A percentile compares a stretch with the other conserved stretches of the same genome.
phyloP scores from a whole-genome alignment of 2,797 vertebrate species.

The Leptoclinus maculatus region DNA sequence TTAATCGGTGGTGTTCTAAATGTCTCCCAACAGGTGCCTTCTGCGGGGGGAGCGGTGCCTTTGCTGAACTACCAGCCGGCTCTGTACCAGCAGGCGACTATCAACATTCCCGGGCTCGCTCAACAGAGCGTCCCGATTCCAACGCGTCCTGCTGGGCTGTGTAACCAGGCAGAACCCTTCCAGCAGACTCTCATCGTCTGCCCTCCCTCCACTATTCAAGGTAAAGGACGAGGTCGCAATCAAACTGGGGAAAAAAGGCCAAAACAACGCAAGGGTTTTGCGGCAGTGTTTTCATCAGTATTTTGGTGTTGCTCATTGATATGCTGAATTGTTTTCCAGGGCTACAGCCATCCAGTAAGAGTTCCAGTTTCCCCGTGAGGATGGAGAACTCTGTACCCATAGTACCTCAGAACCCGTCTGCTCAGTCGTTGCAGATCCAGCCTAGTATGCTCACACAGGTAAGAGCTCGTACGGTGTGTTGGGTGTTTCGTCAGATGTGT shows the following conservation, averaged over 20 bases:
- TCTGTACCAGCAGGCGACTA: constrained; percentile 96
- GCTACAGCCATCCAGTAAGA: constrained; percentile 93
- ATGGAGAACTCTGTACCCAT: constrained; percentile 96
- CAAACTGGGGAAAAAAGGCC: neutral
- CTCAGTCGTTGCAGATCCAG: constrained; percentile 96
- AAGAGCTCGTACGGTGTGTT: constrained; percentile 55
- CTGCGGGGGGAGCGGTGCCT: constrained; percentile 93
- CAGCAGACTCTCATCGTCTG: constrained; percentile 99
- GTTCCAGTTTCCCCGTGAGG: constrained; percentile 94
- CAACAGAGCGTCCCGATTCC: constrained; percentile 95
- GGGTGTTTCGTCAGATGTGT: rapidly evolving
- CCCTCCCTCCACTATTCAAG: constrained; percentile 93
- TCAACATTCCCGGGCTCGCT: constrained; percentile 94
- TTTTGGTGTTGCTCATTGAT: neutral
- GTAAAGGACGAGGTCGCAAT: constrained; percentile 71
- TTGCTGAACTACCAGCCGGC: constrained; percentile 98
- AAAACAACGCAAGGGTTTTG: neutral
- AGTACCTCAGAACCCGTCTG: constrained; percentile 93
- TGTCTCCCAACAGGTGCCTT: constrained; percentile 90
- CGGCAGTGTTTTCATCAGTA: neutral
- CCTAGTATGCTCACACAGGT: constrained; percentile 98
- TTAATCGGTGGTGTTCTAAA: constrained; percentile 76
- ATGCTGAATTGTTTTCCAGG: constrained; percentile 73
- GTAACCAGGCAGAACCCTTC: constrained; percentile 95
- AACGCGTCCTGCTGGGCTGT: constrained; percentile 93